Percentiles rank a stretch among this genome's conserved stretches.
These are phyloP conservation scores for Macrobrachium rosenbergii DNA, from an alignment of 1,140 invertebrate species.

Conservation along the genomic window DNA sequence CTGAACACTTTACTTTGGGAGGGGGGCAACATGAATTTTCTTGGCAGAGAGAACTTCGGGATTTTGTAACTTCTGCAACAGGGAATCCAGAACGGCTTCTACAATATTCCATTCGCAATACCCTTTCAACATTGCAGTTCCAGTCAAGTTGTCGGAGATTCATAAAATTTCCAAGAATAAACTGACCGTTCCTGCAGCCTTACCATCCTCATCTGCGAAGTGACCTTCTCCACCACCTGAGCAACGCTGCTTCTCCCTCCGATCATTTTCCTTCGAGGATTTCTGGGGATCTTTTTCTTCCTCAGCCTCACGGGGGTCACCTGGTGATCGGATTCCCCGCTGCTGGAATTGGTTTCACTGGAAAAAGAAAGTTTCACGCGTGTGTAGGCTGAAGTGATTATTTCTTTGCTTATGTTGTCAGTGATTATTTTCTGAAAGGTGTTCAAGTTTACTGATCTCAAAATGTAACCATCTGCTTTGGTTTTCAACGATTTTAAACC, in stretches of 20 bases:
- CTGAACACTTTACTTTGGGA: too few relatives aligned
- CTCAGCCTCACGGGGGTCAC: slow-evolving; percentile 48
- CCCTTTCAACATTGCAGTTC: neutral
- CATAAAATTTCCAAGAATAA: neutral
- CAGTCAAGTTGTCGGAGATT: neutral
- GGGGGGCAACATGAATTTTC: too few relatives aligned
- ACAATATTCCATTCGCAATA: too few relatives aligned
- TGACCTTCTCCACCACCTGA: slow-evolving; percentile 55
- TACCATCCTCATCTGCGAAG: slow-evolving; percentile 56
- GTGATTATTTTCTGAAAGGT: neutral
- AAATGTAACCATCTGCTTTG: too few relatives aligned
- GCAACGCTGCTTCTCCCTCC: slow-evolving; percentile 30
- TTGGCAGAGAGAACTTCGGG: too few relatives aligned
- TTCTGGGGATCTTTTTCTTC: slow-evolving; percentile 59
- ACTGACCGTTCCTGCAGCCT: neutral
- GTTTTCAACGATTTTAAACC: too few relatives aligned
- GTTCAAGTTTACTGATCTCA: too few relatives aligned
- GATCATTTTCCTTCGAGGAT: slow-evolving; percentile 27
- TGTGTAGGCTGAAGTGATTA: neutral
- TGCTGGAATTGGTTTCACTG: slow-evolving; percentile 59
- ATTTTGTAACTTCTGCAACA: too few relatives aligned
- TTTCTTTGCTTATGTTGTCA: neutral
- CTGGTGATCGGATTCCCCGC: slow-evolving; percentile 48
- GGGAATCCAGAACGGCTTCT: too few relatives aligned
- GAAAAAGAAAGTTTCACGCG: slow-evolving; percentile 74